Conservation (phyloP, 2,888 invertebrate species). For the Drosophila kokeensis region DNA sequence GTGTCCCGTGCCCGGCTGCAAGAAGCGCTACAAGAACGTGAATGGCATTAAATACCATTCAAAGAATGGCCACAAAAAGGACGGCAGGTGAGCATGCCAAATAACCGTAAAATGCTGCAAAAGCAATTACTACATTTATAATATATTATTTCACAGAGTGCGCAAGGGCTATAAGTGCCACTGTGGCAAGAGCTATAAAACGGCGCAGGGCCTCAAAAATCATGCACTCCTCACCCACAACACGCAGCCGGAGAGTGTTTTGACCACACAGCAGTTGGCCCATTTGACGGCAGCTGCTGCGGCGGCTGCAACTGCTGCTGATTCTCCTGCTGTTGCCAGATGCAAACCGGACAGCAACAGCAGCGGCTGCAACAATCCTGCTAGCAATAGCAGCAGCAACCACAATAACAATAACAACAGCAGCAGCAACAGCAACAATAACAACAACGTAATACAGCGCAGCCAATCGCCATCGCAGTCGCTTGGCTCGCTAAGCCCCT, state of each 20-base stretch:
- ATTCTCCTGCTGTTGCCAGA: slow-evolving; percentile 14
- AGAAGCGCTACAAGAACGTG: slow-evolving; percentile 94
- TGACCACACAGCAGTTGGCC: slow-evolving; percentile 78
- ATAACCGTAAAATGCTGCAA: slow-evolving; percentile 18
- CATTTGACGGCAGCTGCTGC: slow-evolving; percentile 54
- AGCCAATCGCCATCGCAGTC: slow-evolving; percentile 85
- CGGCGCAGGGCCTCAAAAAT: slow-evolving; percentile 91
- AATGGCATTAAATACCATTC: slow-evolving; percentile 96
- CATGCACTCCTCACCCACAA: slow-evolving; percentile 87
- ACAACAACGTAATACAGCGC: slow-evolving; percentile 73
- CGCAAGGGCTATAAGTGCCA: slow-evolving; percentile 93
- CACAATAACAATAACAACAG: slow-evolving; percentile 9
- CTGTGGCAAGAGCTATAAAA: slow-evolving; percentile 94
- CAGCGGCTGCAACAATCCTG: slow-evolving; percentile 25
- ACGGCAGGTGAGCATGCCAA: slow-evolving; percentile 89
- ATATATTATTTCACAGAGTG: slow-evolving; percentile 86
- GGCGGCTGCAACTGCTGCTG: slow-evolving; percentile 21
- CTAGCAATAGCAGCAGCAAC: slow-evolving; percentile 8
- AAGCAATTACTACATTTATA: slow-evolving; percentile 7
- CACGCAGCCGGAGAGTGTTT: slow-evolving; percentile 82
- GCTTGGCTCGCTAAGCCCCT: slow-evolving; percentile 84
- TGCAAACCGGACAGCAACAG: slow-evolving; percentile 32
- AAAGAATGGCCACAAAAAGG: slow-evolving; percentile 94
- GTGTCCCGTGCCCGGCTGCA: slow-evolving; percentile 94
- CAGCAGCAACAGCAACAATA: slow-evolving; percentile 32